Evolutionary conservation across 2,113 vertebrate species (phyloP).

Genomic region (Poeciliopsis prolifica): DNA sequence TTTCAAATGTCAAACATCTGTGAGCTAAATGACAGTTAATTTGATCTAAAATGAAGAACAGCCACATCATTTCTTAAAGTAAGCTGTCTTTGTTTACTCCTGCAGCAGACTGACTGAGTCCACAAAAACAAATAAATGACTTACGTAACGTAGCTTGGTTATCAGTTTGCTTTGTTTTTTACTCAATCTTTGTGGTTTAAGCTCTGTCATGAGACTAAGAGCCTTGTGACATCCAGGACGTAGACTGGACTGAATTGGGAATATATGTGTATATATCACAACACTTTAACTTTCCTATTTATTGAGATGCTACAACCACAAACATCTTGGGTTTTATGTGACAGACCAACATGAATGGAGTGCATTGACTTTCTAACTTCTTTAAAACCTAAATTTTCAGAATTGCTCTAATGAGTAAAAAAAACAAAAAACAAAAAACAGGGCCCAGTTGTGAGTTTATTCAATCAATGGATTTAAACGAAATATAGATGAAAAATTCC

Average conservation of each 20-base stretch:
- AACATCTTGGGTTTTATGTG: no score
- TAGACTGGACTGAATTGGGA: background rate
- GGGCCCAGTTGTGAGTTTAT: no score
- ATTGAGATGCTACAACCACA: no score
- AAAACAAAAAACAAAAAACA: no score
- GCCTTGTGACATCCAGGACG: conserved; percentile 38
- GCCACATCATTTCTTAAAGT: background rate
- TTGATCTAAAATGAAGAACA: background rate
- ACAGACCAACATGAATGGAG: no score
- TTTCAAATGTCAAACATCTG: background rate
- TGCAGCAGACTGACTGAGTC: background rate
- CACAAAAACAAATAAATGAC: conserved; percentile 18
- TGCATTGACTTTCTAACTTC: no score
- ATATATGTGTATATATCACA: background rate
- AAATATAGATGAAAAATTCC: no score
- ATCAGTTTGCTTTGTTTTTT: conserved; percentile 13
- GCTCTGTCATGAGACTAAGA: background rate
- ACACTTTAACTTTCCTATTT: background rate
- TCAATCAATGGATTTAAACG: no score
- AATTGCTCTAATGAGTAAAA: no score
- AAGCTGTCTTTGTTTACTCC: background rate
- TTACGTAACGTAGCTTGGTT: conserved; percentile 37
- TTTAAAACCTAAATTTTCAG: no score
- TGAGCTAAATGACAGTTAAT: background rate
- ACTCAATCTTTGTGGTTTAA: conserved; percentile 32